Conservation (phyloP, 2,888 invertebrate genomes). For the Steinernema carpocapsae region DNA sequence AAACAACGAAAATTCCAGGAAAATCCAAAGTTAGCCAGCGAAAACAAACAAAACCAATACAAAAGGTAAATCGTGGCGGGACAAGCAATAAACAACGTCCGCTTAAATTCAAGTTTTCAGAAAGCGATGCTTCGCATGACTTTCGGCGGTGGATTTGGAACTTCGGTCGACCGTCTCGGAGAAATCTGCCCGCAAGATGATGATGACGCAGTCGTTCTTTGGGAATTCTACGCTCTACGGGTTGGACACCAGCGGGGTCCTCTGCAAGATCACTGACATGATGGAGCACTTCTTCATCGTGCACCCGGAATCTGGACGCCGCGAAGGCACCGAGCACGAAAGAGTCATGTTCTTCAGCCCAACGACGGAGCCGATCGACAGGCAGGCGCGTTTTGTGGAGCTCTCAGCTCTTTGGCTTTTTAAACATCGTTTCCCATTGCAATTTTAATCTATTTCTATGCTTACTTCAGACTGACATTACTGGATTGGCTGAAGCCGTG, state of each 20-base stretch:
- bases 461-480: slow-evolving; percentile 78
- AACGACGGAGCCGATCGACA: slow-evolving; percentile 51
- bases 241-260: slow-evolving; percentile 28
- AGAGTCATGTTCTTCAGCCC: slow-evolving; percentile 63
- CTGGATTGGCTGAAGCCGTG: slow-evolving; percentile 92
- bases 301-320: slow-evolving; percentile 57
- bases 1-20: not conserved
- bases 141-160: not conserved
- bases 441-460: too few relatives aligned
- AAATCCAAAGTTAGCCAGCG: not conserved
- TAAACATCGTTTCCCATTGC: too few relatives aligned
- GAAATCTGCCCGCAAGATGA: not conserved
- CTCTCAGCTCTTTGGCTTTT: too few relatives aligned
- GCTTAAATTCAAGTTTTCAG: not conserved
- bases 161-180: too few relatives aligned
- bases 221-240: slow-evolving; percentile 26
- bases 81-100: too few relatives aligned
- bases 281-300: slow-evolving; percentile 64
- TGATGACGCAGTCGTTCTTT: slow-evolving; percentile 28
- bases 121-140: not conserved
- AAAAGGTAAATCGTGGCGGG: too few relatives aligned
- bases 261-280: slow-evolving; percentile 50
- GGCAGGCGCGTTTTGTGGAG: slow-evolving; percentile 43
- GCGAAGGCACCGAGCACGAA: slow-evolving; percentile 61
- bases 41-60: not conserved